Conservation (phyloP, 2,113 vertebrate species). For the Rhegmatorhina hoffmannsi region DNA sequence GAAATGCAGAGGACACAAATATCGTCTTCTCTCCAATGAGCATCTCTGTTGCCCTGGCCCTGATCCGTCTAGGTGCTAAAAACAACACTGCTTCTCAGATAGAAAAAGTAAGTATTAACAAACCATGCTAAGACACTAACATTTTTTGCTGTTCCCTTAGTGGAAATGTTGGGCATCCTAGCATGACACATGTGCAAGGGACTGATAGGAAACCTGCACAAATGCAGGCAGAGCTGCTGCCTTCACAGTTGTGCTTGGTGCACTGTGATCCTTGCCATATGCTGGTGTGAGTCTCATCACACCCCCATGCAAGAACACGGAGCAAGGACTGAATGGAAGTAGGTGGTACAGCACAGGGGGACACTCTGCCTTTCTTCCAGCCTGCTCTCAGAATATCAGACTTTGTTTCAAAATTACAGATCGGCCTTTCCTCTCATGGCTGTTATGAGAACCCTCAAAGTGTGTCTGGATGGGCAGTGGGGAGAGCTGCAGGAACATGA, state of each 20-base stretch:
- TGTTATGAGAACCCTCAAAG: neutral
- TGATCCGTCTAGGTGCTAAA: slow-evolving; percentile 69
- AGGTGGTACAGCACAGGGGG: neutral
- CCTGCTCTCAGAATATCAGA: neutral
- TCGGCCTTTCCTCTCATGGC: accelerated
- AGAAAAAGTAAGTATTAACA: slow-evolving; percentile 48
- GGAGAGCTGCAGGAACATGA: neutral
- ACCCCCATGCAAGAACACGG: accelerated
- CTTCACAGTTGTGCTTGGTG: neutral
- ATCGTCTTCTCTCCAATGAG: slow-evolving; percentile 72
- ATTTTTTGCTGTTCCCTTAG: neutral
- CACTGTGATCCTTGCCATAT: neutral
- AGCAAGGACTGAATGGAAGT: neutral
- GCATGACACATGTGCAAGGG: accelerated
- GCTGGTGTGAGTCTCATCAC: neutral
- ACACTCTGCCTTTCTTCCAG: neutral
- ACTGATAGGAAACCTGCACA: neutral
- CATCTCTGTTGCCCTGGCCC: slow-evolving; percentile 69
- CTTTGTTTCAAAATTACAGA: neutral
- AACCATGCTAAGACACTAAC: neutral
- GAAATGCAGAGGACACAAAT: slow-evolving; percentile 36
- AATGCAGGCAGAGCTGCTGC: neutral
- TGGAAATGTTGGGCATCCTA: neutral
- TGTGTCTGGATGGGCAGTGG: neutral
- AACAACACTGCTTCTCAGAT: slow-evolving; percentile 70